These are phyloP conservation scores for Todiramphus saurophagus DNA, from an alignment of 2,113 vertebrate genomes.

Conservation along the genomic window DNA sequence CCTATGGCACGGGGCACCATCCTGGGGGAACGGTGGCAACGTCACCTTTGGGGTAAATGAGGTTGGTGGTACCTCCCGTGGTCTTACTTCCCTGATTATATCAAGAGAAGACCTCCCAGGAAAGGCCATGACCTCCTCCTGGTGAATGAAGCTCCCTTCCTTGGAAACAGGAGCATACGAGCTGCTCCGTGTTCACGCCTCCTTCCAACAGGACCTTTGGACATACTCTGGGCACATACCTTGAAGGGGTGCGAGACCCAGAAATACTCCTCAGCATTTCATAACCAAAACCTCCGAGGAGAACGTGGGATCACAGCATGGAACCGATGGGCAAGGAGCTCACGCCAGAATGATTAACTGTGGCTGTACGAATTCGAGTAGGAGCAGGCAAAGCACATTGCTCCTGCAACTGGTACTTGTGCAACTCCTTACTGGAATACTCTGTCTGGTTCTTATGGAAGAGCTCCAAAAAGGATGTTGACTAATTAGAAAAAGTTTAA, in stretches of 20 bases:
- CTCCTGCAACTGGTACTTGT: conserved; percentile 33
- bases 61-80: background rate
- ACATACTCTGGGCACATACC: background rate
- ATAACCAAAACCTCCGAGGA: background rate
- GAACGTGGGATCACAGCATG: background rate
- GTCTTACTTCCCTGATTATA: background rate
- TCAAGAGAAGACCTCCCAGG: background rate
- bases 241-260: background rate
- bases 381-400: background rate
- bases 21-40: background rate
- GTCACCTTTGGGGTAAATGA: background rate
- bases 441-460: conserved; percentile 50
- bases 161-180: background rate
- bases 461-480: conserved; percentile 47
- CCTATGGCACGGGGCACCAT: background rate
- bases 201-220: background rate
- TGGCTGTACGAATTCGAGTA: background rate
- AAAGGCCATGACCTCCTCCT: background rate
- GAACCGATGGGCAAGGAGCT: background rate
- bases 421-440: conserved; percentile 27
- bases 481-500: conserved; percentile 68
- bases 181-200: background rate
- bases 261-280: background rate
- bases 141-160: background rate
- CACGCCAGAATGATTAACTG: background rate